Conservation (phyloP, 2,113 vertebrate genomes). For the Suncus etruscus region DNA sequence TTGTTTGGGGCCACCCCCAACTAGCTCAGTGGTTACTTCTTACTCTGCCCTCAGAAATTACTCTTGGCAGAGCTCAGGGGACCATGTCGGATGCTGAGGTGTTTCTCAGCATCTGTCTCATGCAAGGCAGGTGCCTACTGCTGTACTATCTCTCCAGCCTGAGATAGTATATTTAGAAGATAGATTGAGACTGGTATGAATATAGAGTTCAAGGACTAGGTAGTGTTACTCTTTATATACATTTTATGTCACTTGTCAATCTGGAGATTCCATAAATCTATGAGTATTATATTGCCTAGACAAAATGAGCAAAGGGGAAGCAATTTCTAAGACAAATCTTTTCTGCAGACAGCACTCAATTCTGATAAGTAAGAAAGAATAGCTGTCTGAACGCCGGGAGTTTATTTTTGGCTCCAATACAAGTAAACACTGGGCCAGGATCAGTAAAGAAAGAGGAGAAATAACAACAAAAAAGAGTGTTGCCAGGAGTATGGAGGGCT, state of each 20-base stretch:
- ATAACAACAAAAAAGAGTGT: slow-evolving; percentile 75
- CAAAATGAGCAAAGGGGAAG: slow-evolving; percentile 39
- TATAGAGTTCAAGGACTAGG: not conserved
- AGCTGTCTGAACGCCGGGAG: slow-evolving; percentile 42
- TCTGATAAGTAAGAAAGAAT: not conserved
- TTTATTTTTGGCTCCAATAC: slow-evolving; percentile 83
- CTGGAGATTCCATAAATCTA: not conserved
- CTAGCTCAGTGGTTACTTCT: too few species aligned
- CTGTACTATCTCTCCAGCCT: too few species aligned
- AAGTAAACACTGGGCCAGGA: slow-evolving; percentile 68
- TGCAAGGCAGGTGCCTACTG: too few species aligned
- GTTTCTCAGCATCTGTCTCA: too few species aligned
- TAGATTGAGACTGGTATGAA: slow-evolving; percentile 3
- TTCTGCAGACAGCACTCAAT: slow-evolving; percentile 48
- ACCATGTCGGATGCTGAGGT: too few species aligned
- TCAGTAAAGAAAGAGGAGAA: slow-evolving; percentile 64
- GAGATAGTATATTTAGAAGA: slow-evolving; percentile 15
- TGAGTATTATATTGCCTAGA: not conserved
- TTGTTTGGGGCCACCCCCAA: too few species aligned
- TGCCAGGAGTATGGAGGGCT: slow-evolving; percentile 62
- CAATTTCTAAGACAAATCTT: slow-evolving; percentile 53
- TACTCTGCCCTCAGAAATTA: too few species aligned
- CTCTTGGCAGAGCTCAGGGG: too few species aligned
- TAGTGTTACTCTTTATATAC: not conserved
- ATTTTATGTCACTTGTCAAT: slow-evolving; percentile 20